Percentiles rank a stretch among this genome's conserved stretches.
Conservation (phyloP, 2,888 invertebrate genomes). For the Diogma glabrata region DNA sequence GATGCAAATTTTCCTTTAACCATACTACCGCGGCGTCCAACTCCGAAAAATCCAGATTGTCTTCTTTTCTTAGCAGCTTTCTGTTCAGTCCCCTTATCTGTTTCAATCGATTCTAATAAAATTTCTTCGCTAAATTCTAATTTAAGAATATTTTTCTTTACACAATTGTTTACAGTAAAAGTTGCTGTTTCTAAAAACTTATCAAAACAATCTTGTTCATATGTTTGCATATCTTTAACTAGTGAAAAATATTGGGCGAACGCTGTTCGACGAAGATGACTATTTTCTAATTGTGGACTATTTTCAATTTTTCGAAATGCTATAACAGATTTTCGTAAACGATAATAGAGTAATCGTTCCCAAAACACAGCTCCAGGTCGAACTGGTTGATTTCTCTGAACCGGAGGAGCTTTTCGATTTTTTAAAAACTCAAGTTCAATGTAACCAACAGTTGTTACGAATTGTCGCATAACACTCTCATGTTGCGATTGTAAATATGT, state of each 20-base stretch:
- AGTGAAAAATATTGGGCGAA: constrained; percentile 67
- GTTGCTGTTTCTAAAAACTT: constrained; percentile 58
- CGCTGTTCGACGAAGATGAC: constrained; percentile 60
- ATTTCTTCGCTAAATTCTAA: constrained; percentile 26
- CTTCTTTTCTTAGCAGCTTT: constrained; percentile 1
- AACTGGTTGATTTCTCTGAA: constrained; percentile 65
- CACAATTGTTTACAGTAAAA: constrained; percentile 49
- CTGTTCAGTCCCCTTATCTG: too few species aligned
- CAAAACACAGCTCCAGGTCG: constrained; percentile 78
- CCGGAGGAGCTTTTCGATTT: constrained; percentile 51
- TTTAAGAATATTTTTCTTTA: constrained; percentile 57
- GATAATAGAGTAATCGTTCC: constrained; percentile 67
- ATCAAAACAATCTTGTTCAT: constrained; percentile 59
- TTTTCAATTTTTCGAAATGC: constrained; percentile 52
- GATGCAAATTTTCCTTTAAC: constrained; percentile 29
- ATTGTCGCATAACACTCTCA: constrained; percentile 73
- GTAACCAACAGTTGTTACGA: constrained; percentile 65
- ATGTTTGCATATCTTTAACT: constrained; percentile 61
- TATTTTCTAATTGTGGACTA: constrained; percentile 42
- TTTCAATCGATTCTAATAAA: not conserved
- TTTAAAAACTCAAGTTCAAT: constrained; percentile 55
- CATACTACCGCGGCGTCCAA: not conserved
- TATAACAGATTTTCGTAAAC: constrained; percentile 67
- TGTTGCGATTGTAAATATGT: constrained; percentile 68
- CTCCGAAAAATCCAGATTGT: constrained; percentile 5